Evolutionary conservation across 2,797 vertebrate species (phyloP), one percentile per base, ranked within the genome.

Genomic region (Platyrinchus mystaceus): DNA sequence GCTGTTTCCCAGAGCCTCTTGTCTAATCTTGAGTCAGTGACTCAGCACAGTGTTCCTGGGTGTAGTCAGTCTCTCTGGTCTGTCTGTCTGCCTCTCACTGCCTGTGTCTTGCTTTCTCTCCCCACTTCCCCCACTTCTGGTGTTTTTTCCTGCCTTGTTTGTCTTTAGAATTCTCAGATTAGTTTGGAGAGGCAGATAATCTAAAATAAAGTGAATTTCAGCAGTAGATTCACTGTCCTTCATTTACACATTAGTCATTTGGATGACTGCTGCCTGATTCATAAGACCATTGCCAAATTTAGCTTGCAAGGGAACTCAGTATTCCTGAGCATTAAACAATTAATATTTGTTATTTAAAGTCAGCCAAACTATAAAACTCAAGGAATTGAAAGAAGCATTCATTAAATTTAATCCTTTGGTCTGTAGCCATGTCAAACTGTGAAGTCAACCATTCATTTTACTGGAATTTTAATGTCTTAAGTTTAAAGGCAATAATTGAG

Each of bases 151-250:
- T 10, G 26, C 58, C 52, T 75, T 68, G 36, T 71, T 92, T 89
- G 60, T 87, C 84, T 60, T 79, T 30, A 66, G 39, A 84, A 80
- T n/a, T 76, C 81, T 93, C 43, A 79, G 67, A 74, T 77, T 63
- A 64, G 32, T 93, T 95, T 92, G 79, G 52, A 83, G 69, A 76
- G 37, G 32, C 63, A 68, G 73, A 83, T 91, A 90, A 77, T 91
- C 52, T 64, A 77, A 87, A 93, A 89, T 77, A 26, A 95, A 91
- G 76, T 91, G 79, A 46, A 83, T 89, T 89, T 92, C 70, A 94
- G 70, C 50, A 70, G 76, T 70, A 87, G 49, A 53, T 89, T 79
- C 44, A 23, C 30, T 69, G 66, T 47, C 0, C 0, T 83, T 90
- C 36, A 24, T 77, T 85, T 94, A 56, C 53, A 46, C n/a, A 28